phyloP scores from a whole-genome alignment of 2,797 vertebrate genomes.

The Menidia menidia region DNA sequence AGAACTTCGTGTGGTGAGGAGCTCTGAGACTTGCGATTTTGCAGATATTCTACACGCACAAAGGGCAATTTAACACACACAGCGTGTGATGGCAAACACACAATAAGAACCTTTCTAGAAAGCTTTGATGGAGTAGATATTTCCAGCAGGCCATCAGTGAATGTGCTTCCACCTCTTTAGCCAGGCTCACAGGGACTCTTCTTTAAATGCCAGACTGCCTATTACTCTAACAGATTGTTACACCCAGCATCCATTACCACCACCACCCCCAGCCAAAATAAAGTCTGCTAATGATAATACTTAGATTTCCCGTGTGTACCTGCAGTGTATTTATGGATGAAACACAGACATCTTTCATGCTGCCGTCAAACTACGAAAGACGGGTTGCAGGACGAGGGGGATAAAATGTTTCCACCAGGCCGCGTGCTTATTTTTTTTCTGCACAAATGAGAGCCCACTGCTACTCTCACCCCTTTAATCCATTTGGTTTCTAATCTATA shows the following conservation, averaged over 20 bases:
- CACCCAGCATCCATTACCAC: conserved; percentile 47
- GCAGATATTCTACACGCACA: neutral
- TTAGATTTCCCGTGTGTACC: conserved; percentile 50
- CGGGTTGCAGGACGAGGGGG: conserved; percentile 38
- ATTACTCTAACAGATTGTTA: conserved; percentile 59
- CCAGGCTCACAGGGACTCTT: conserved; percentile 30
- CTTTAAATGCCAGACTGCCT: conserved; percentile 22
- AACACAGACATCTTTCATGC: conserved; percentile 40
- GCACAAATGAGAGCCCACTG: conserved; percentile 60
- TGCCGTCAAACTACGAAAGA: conserved; percentile 25
- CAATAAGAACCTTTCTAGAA: neutral
- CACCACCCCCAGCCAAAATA: conserved; percentile 52
- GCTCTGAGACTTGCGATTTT: neutral
- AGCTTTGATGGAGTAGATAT: conserved; percentile 15
- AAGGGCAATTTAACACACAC: neutral
- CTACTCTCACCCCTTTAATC: conserved; percentile 45
- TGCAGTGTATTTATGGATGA: conserved; percentile 58
- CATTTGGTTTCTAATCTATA: conserved; percentile 51
- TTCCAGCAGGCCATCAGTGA: conserved; percentile 1
- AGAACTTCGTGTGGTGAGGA: neutral
- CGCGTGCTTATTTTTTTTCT: conserved; percentile 53
- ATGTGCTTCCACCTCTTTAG: conserved; percentile 8
- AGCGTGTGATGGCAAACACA: neutral
- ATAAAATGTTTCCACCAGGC: conserved; percentile 44
- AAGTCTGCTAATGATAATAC: conserved; percentile 62